Percentiles rank a stretch among this genome's conserved stretches.
phyloP scores from a whole-genome alignment of 30 jellyfish, hydroid and myxozoan genomes.

The Pseudorhiza aurosa region DNA sequence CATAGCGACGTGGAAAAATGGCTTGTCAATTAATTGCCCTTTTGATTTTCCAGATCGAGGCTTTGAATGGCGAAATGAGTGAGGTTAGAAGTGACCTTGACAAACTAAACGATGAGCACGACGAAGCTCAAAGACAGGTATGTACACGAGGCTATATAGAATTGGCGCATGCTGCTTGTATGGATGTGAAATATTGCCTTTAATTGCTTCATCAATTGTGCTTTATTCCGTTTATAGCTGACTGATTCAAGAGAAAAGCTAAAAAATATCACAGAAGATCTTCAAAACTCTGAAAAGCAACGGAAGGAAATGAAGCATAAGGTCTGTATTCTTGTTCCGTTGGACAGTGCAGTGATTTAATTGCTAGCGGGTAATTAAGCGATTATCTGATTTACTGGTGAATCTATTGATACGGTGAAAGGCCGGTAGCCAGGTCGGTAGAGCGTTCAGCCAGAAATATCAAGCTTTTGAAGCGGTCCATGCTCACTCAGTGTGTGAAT shows the following conservation, averaged over 20 bases:
- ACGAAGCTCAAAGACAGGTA: slow-evolving; percentile 59
- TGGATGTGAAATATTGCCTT: not conserved
- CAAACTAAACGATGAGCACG: slow-evolving; percentile 60
- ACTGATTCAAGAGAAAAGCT: slow-evolving; percentile 40
- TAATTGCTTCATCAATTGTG: not conserved
- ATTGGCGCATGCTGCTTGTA: not conserved
- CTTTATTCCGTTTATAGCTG: slow-evolving; percentile 39
- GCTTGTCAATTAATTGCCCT: too few species aligned
- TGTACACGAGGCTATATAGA: not conserved
- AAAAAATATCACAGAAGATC: slow-evolving; percentile 25
- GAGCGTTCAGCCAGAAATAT: too few species aligned
- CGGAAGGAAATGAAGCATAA: slow-evolving; percentile 31
- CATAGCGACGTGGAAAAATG: too few species aligned
- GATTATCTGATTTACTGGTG: too few species aligned
- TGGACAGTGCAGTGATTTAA: too few species aligned
- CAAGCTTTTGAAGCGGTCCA: too few species aligned
- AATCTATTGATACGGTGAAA: too few species aligned
- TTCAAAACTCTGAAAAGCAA: slow-evolving; percentile 60
- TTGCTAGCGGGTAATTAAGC: too few species aligned
- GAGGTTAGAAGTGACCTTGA: slow-evolving; percentile 75
- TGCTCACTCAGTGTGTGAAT: too few species aligned
- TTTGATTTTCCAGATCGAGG: slow-evolving; percentile 55
- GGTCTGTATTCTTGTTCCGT: too few species aligned
- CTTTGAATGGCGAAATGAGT: slow-evolving; percentile 59
- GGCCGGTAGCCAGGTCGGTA: too few species aligned